Evolutionary conservation across 2,888 invertebrate genomes (phyloP), one percentile per base, ranked within the genome.

Genomic region (Eubasilissa splendida): DNA sequence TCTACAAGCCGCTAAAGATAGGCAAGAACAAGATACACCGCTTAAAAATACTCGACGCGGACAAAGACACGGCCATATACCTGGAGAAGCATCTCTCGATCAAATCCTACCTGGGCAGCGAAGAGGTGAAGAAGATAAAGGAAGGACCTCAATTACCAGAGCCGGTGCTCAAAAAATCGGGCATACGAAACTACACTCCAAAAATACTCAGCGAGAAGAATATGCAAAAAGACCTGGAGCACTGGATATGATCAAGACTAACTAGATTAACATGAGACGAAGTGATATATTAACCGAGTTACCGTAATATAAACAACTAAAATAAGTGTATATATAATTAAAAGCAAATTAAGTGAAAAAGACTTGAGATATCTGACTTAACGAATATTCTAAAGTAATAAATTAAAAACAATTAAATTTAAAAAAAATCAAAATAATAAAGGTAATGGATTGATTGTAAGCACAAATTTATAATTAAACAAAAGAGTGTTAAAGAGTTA

Each of bases 131-230:
- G 77, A 87, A 87, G 76, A 87, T 89, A 2, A 90, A 90, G 81
- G 84, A 86, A 10, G 86, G 85, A 8, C 85, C 87, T 7, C 73
- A 71, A 53, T 65, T 81, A 12, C 81, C 79, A 82, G 85, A 63
- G 83, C 86, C 76, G 80, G 84, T 53, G 82, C 86, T 88, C 52
- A 93, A 91, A 86, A 92, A 90, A 84, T 91, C 89, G 79, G 92
- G 94, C 70, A 93, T 94, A 84, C 90, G 94, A 84, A 94, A 94
- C 87, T 94, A 94, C 84, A 94, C 93, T 31, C 94, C 94, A 31
- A 94, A 94, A 87, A 93, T 93, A 81, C 87, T 94, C 63, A 90
- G 91, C 42, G 91, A 92, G 80, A 91, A 92, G 85, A 90, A 92
- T 79, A 91, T 87, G 83, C 89, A 90, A 86, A 89, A 90, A 86